Base-by-base conservation (phyloP, 1,140 invertebrate genomes). In the Araneus ventricosus region DNA sequence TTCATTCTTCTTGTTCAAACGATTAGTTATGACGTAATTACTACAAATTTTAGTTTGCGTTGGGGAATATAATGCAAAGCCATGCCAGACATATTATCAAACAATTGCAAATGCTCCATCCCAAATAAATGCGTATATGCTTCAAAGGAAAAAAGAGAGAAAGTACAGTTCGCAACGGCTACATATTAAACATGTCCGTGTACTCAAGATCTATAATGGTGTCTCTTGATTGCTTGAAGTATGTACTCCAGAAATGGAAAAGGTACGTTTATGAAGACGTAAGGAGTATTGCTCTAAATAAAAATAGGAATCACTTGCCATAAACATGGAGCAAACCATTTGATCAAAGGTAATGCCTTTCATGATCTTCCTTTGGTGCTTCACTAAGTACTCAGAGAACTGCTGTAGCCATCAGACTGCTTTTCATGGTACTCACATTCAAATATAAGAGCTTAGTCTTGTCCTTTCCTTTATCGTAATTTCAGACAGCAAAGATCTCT, bases 391-490 rank as follows among this genome's bases (percentile, higher is more conserved):
- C 70, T 20, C 70, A 0, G 17, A 22, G 34, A 20, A 22, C 30
- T 37, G 17, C 30, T 75, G 27, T 34, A 34, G 70, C 59, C 30
- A 75, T 34, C 30, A 52, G 17, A 75, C 30, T 37, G 10, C 20
- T 22, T 75, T 75, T 17, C 70, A 37, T 37, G 70, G 70, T 75
- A 75, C 34, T 34, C 10, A 14, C 70, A 75, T 75, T 75, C 70
- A 75, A 75, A 75, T 75, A 75, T 75, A 75, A 75, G 5, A 37
- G 30, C 70, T 75, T 75, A 75, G 70, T 22, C 70, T 75, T 75
- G 70, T 75, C 20, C 70, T 75, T 37, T 63, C 30, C 30, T 75
- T 75, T 75, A 75, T 22, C 70, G 70, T 75, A 75, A 75, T 75
- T 75, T 75, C 17, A 75, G 70, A 75, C 70, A 75, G 30, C 14